Evolutionary conservation across 2,113 vertebrate genomes (phyloP).

Genomic region (Ammospiza nelsoni): DNA sequence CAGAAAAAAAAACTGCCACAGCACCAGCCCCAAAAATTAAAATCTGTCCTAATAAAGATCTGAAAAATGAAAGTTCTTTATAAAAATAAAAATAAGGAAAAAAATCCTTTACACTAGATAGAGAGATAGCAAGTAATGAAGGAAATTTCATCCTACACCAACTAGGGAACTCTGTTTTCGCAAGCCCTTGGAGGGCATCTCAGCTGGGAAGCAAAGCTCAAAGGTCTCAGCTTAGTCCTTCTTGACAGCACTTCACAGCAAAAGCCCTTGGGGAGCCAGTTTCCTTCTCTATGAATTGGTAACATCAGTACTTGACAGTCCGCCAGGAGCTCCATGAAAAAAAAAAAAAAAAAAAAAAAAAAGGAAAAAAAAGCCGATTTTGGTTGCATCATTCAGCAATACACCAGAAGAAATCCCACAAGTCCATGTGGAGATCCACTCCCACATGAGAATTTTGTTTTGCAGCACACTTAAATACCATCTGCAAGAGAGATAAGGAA

Average conservation of each 20-base stretch:
- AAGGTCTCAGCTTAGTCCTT: neutral
- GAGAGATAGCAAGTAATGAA: neutral
- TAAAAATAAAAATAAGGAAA: neutral
- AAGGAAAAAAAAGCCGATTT: neutral
- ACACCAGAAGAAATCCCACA: neutral
- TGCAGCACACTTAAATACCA: neutral
- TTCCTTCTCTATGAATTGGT: neutral
- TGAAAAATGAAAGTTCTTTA: neutral
- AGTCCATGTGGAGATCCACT: neutral
- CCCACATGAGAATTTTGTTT: neutral
- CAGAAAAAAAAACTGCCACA: neutral
- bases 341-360: accelerated
- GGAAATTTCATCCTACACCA: neutral
- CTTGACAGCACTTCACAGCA: neutral
- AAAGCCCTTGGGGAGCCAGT: neutral
- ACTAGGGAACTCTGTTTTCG: neutral
- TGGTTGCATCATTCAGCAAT: neutral
- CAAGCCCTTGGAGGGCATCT: neutral
- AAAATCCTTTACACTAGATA: neutral
- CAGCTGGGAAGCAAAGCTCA: neutral
- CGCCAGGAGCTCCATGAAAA: neutral
- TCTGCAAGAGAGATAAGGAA: neutral
- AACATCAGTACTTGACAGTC: neutral
- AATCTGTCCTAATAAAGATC: neutral
- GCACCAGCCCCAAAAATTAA: neutral